Evolutionary conservation across 1,140 invertebrate genomes (phyloP), one percentile per base, ranked within the genome.

Genomic region (Sarcophaga bullata): DNA sequence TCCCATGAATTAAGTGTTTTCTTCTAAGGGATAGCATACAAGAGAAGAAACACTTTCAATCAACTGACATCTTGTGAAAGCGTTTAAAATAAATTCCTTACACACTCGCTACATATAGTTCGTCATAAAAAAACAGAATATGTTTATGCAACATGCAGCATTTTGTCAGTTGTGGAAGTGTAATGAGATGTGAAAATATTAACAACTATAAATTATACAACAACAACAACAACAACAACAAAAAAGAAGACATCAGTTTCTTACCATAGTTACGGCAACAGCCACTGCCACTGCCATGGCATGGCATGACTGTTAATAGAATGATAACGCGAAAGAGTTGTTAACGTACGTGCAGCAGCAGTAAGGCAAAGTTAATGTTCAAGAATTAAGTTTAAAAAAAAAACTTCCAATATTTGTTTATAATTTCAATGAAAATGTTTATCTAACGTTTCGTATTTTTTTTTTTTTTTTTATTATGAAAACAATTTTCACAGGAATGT

Each of bases 161-260:
- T 58, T 58, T 58, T 58, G 54, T 58, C 54, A 58, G 54, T 58
- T 58, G 54, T 13, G 54, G 13, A 58, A 58, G 54, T 58, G 54
- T 58, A 58, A 58, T 58, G 54, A 58, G 13, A 58, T 58, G 54
- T 58, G 54, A 58, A 58, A 58, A 58, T 58, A 58, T 58, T 58
- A 58, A 58, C 54, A 58, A 58, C 11, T 58, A 13, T 58, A 58
- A 58, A 58, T 58, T 58, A 58, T 58, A 58, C 13, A 58, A 58
- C n/a, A 15, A 37, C 25, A 37, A 37, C 25, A 37, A 37, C 1
- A 37, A 37, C n/a, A n/a, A n/a, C n/a, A n/a, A 37, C 1, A 37
- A 37, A 37, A 4, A 37, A 37, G 25, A 37, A 37, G 4, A 37
- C 1, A 37, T n/a, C n/a, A n/a, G n/a, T n/a, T n/a, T n/a, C n/a